A percentile compares a stretch with the other conserved stretches of the same genome.
Conservation (phyloP, 2,113 vertebrate species). For the Perca fluviatilis region DNA sequence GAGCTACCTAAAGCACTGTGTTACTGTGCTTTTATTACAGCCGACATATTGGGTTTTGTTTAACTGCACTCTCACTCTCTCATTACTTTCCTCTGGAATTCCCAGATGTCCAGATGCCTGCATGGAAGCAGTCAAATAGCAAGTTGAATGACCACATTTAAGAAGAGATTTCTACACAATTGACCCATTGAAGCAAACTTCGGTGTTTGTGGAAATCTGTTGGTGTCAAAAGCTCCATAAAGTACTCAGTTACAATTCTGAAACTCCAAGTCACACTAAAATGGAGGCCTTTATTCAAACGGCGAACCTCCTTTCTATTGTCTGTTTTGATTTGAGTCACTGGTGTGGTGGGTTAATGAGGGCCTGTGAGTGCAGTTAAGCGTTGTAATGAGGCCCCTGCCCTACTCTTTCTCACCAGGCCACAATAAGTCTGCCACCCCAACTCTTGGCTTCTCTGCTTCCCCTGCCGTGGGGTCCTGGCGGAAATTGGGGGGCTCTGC, state of each 20-base stretch:
- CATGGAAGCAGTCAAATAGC: conserved; percentile 20
- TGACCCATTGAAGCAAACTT: conserved; percentile 32
- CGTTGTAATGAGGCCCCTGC: conserved; percentile 81
- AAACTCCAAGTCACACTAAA: conserved; percentile 46
- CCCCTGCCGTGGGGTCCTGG: conserved; percentile 75
- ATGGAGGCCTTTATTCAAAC: conserved; percentile 60
- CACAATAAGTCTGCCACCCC: conserved; percentile 79
- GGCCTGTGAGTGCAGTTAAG: conserved; percentile 82
- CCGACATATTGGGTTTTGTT: conserved; percentile 50
- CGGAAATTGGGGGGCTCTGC: conserved; percentile 76
- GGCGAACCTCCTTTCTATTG: conserved; percentile 76
- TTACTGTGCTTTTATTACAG: conserved; percentile 47
- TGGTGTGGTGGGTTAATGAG: conserved; percentile 84
- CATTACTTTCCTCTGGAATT: conserved; percentile 45
- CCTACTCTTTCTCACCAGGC: conserved; percentile 70
- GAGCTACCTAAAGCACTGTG: conserved; percentile 32
- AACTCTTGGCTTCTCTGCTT: conserved; percentile 71
- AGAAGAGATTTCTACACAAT: conserved; percentile 15
- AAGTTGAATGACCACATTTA: conserved; percentile 20
- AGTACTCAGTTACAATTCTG: conserved; percentile 46
- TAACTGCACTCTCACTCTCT: conserved; percentile 33
- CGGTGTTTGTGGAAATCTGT: conserved; percentile 47
- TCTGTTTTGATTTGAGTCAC: conserved; percentile 82
- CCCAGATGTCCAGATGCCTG: conserved; percentile 32
- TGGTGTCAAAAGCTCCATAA: conserved; percentile 57